phyloP scores from a whole-genome alignment of 2,113 vertebrate species.

The Paratilapia polleni region DNA sequence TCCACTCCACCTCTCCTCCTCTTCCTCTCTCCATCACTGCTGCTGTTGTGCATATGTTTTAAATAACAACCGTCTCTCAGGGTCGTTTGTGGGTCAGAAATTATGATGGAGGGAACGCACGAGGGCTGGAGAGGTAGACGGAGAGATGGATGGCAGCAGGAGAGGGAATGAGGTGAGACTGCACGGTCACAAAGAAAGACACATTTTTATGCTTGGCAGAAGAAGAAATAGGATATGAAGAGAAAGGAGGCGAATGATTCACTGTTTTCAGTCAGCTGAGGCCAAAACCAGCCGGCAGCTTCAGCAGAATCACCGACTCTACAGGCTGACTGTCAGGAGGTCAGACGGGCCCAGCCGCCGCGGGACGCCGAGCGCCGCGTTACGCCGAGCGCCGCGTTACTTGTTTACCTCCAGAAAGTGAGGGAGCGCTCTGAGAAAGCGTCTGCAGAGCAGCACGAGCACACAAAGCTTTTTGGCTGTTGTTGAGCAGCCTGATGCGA shows the following conservation, averaged over 20 bases:
- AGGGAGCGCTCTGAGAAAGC: not conserved
- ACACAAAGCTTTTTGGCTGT: not conserved
- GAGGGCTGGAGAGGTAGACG: not conserved
- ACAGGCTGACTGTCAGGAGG: constrained; percentile 26
- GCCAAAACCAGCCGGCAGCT: constrained; percentile 7
- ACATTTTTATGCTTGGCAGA: constrained; percentile 25
- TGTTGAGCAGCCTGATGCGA: not conserved
- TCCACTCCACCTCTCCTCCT: constrained; percentile 32
- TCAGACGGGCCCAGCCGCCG: constrained; percentile 14
- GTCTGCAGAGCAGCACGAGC: not conserved
- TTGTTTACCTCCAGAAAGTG: constrained; percentile 13
- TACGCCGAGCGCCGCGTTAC: not conserved
- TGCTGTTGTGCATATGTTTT: constrained; percentile 63
- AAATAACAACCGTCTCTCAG: constrained; percentile 69
- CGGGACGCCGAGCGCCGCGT: not conserved
- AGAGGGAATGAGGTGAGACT: constrained; percentile 23
- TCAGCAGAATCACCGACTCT: constrained; percentile 13
- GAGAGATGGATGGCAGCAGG: constrained; percentile 26
- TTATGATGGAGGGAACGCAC: constrained; percentile 25
- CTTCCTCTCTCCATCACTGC: constrained; percentile 40
- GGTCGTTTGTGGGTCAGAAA: constrained; percentile 65
- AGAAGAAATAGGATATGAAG: constrained; percentile 21
- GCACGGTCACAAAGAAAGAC: constrained; percentile 16
- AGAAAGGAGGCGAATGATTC: constrained; percentile 20
- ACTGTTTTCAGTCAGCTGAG: constrained; percentile 25